Conservation (phyloP, 2,888 invertebrate genomes). For the Drosophila lacicola region DNA sequence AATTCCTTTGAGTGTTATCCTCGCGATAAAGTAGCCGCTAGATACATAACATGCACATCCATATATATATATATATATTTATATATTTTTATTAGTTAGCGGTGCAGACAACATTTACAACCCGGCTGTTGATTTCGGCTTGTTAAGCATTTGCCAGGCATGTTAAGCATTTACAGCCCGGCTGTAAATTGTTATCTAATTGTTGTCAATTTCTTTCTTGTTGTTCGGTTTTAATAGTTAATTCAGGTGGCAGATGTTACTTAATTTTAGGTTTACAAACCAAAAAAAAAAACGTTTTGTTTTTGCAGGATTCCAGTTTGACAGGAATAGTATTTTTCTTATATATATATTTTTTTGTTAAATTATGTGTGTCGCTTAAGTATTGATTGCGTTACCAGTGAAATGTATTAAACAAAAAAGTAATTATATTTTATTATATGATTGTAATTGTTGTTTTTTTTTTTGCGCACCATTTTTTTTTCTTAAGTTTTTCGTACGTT, state of each 20-base stretch:
- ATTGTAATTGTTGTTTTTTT: conserved; percentile 24
- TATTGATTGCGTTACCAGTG: conserved; percentile 32
- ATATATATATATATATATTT: background rate
- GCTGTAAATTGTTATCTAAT: conserved; percentile 1
- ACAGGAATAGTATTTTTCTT: background rate
- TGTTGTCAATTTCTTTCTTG: conserved; percentile 3
- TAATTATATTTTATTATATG: conserved; percentile 16
- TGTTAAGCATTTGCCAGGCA: background rate
- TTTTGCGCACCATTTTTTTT: background rate
- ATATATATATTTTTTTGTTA: conserved; percentile 1
- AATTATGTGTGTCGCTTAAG: conserved; percentile 17
- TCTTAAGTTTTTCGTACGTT: conserved; percentile 9
- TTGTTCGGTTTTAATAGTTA: conserved; percentile 25
- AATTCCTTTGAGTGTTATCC: conserved; percentile 18
- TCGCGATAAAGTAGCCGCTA: conserved; percentile 4
- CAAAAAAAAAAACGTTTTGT: background rate
- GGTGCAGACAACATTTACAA: background rate
- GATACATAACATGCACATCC: background rate
- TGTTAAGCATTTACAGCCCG: conserved; percentile 4
- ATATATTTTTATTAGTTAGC: conserved; percentile 4
- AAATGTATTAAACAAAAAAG: conserved; percentile 46
- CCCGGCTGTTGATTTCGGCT: background rate
- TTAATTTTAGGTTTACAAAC: conserved; percentile 20
- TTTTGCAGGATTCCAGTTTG: conserved; percentile 3
- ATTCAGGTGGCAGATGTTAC: conserved; percentile 36